These are phyloP conservation scores for Spinus olivaceus DNA, from an alignment of 2,797 vertebrate species.

Conservation along the genomic window DNA sequence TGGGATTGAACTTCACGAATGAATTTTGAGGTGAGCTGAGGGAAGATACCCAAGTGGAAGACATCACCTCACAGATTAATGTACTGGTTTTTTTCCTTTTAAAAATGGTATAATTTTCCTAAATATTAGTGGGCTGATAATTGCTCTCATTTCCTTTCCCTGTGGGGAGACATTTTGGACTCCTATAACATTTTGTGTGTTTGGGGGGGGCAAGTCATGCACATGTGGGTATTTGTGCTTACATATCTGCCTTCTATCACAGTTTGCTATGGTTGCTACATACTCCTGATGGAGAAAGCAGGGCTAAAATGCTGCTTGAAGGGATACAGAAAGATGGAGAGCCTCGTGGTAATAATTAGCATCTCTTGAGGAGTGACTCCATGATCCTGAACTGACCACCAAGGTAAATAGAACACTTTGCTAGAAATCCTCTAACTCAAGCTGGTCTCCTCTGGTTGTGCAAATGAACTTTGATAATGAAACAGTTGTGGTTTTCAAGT, in stretches of 20 bases:
- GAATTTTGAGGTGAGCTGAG: not conserved
- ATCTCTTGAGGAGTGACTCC: not conserved
- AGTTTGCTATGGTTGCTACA: not conserved
- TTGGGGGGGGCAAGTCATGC: not conserved
- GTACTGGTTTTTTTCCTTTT: not conserved
- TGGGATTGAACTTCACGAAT: not conserved
- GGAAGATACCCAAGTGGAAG: not conserved
- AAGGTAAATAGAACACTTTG: not conserved
- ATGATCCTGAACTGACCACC: not conserved
- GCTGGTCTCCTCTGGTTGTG: not conserved
- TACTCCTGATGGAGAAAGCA: not conserved
- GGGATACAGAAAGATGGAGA: rapidly evolving
- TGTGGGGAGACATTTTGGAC: not conserved
- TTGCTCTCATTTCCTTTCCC: not conserved
- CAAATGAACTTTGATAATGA: not conserved
- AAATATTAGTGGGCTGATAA: not conserved
- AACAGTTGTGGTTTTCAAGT: not conserved
- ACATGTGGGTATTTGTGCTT: not conserved
- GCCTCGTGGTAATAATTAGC: not conserved
- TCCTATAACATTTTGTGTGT: not conserved
- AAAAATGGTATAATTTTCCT: not conserved
- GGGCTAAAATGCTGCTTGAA: not conserved
- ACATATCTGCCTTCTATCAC: not conserved
- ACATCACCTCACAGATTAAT: not conserved
- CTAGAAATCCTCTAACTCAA: not conserved